Percentiles rank a stretch among this genome's conserved stretches.
These are phyloP conservation scores for Circaetus gallicus DNA, from an alignment of 2,113 vertebrate species.

Conservation along the genomic window DNA sequence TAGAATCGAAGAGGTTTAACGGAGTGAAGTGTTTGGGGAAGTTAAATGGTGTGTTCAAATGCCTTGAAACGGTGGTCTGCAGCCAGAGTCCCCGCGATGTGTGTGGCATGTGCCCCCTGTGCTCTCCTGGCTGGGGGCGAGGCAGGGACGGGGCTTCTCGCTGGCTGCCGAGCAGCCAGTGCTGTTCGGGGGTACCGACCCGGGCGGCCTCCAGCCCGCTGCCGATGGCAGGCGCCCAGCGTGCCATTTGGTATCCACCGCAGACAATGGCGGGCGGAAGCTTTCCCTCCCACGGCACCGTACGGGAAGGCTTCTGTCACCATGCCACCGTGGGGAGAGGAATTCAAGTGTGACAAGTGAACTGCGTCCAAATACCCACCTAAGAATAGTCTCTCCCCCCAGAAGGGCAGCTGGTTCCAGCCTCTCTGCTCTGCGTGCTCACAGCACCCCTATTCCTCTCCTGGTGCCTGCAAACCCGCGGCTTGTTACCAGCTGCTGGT, in stretches of 20 bases:
- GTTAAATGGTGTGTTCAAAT: not conserved
- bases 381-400: not conserved
- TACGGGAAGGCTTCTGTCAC: slow-evolving; percentile 17
- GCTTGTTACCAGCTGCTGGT: not conserved
- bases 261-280: not conserved
- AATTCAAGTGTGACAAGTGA: not conserved
- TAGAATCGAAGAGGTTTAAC: not conserved
- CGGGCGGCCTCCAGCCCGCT: rapidly evolving
- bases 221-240: not conserved
- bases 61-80: not conserved
- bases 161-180: rapidly evolving
- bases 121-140: not conserved
- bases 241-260: not conserved
- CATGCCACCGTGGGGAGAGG: not conserved
- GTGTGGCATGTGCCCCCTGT: not conserved
- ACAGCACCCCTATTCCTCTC: not conserved
- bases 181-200: rapidly evolving
- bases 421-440: rapidly evolving
- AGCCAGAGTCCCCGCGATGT: rapidly evolving
- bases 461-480: not conserved
- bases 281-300: not conserved
- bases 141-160: rapidly evolving
- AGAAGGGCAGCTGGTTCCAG: not conserved
- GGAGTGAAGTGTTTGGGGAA: too few relatives aligned
- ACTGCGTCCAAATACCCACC: not conserved